phyloP scores from a whole-genome alignment of 1,140 invertebrate genomes.

The Oreohelix idahoensis region DNA sequence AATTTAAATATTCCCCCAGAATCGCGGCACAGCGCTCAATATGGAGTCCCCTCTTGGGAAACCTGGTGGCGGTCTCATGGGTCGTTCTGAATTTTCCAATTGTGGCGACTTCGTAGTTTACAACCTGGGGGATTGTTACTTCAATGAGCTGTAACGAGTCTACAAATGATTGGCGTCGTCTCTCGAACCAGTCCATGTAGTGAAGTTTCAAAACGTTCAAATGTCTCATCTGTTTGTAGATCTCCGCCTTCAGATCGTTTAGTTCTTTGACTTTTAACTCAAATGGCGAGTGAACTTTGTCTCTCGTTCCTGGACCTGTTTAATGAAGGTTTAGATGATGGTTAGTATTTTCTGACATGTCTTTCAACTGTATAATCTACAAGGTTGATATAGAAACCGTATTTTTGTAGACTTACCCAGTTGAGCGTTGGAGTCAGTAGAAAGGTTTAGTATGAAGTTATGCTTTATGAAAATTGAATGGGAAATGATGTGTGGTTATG shows the following conservation, averaged over 20 bases:
- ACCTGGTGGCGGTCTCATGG: slow-evolving; percentile 41
- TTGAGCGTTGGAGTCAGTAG: too few species aligned
- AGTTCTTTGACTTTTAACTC: too few species aligned
- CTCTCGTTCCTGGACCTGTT: too few species aligned
- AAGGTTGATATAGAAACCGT: too few species aligned
- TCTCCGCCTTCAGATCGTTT: slow-evolving; percentile 57
- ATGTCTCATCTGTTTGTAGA: slow-evolving; percentile 47
- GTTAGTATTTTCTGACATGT: too few species aligned
- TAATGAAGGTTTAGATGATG: too few species aligned
- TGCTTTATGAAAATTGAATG: too few species aligned
- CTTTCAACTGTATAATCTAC: too few species aligned
- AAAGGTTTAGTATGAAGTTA: too few species aligned
- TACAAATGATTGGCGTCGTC: slow-evolving; percentile 52
- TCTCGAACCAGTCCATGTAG: slow-evolving; percentile 62
- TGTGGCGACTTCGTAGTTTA: slow-evolving; percentile 46
- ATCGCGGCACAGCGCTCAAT: slow-evolving; percentile 39
- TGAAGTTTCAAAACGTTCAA: slow-evolving; percentile 53
- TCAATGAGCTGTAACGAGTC: slow-evolving; percentile 56
- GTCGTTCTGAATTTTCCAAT: slow-evolving; percentile 51
- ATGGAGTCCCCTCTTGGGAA: slow-evolving; percentile 50
- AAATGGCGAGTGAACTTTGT: too few species aligned
- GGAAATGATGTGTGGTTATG: too few species aligned
- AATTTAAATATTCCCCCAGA: slow-evolving; percentile 54
- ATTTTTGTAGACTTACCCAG: too few species aligned
- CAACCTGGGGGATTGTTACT: slow-evolving; percentile 44